phyloP scores from a whole-genome alignment of 2,888 invertebrate species.

The Phania funesta region DNA sequence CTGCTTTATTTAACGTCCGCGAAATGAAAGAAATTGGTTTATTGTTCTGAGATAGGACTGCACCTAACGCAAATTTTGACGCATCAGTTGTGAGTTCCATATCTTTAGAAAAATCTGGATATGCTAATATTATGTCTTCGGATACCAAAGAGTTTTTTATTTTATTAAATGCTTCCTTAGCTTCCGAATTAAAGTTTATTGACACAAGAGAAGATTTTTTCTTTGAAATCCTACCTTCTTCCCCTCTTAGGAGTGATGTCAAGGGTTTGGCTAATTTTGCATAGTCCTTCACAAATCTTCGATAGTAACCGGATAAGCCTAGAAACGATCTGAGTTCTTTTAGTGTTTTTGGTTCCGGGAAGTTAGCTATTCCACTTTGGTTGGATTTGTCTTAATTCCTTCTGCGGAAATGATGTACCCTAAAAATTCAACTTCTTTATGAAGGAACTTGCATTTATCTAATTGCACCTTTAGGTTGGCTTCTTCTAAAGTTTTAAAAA shows the following conservation, averaged over 20 bases:
- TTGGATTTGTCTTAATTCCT: background rate
- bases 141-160: slow-evolving; percentile 24
- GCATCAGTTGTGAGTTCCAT: slow-evolving; percentile 34
- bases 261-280: slow-evolving; percentile 12
- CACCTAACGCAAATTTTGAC: slow-evolving; percentile 12
- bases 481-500: background rate
- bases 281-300: background rate
- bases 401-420: background rate
- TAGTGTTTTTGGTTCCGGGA: background rate
- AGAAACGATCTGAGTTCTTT: background rate
- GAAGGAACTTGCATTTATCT: background rate
- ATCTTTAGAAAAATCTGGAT: slow-evolving; percentile 27
- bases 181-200: slow-evolving; percentile 2
- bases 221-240: slow-evolving; percentile 13
- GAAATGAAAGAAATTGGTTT: background rate
- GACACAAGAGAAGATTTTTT: background rate
- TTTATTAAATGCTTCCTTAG: slow-evolving; percentile 32
- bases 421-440: background rate
- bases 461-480: background rate
- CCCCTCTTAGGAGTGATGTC: slow-evolving; percentile 26
- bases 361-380: background rate
- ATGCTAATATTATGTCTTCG: slow-evolving; percentile 11
- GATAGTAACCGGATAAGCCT: background rate
- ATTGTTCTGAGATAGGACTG: slow-evolving; percentile 4
- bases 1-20: no score